Conservation (phyloP, 2,888 invertebrate genomes). For the Tryphoninae sp. region DNA sequence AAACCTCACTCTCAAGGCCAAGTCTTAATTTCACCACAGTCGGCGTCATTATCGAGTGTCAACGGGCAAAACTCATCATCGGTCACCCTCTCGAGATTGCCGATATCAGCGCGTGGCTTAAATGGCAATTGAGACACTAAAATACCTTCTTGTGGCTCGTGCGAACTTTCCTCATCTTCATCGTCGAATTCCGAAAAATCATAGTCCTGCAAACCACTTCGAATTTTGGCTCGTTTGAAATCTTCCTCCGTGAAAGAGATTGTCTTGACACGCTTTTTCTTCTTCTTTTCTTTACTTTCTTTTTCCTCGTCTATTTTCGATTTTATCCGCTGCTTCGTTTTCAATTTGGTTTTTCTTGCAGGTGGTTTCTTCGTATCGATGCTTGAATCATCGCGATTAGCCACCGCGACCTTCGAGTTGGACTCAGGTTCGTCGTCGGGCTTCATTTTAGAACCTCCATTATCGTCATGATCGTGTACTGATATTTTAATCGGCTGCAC, state of each 20-base stretch:
- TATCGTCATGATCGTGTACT: constrained; percentile 5
- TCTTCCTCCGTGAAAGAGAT: constrained; percentile 72
- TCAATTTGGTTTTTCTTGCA: constrained; percentile 24
- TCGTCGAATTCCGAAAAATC: constrained; percentile 78
- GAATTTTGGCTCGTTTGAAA: constrained; percentile 65
- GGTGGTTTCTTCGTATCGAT: constrained; percentile 36
- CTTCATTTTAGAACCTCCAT: constrained; percentile 35
- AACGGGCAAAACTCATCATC: constrained; percentile 79
- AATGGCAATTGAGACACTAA: constrained; percentile 74
- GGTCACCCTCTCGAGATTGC: constrained; percentile 74
- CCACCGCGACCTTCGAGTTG: background rate
- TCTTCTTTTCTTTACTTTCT: constrained; percentile 37
- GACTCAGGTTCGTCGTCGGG: background rate
- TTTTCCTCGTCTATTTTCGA: constrained; percentile 31
- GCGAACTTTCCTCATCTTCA: constrained; percentile 65
- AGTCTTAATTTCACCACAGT: constrained; percentile 71
- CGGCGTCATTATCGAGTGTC: constrained; percentile 74
- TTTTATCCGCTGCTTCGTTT: constrained; percentile 33
- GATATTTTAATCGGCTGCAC: background rate
- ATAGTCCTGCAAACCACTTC: constrained; percentile 62
- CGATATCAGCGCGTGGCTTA: constrained; percentile 76
- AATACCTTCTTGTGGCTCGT: constrained; percentile 67
- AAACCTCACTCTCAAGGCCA: constrained; percentile 71
- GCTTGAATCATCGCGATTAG: constrained; percentile 23
- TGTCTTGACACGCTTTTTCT: constrained; percentile 67